These are phyloP conservation scores for Lottia gigantea DNA, from an alignment of 2,888 invertebrate species.

Conservation along the genomic window DNA sequence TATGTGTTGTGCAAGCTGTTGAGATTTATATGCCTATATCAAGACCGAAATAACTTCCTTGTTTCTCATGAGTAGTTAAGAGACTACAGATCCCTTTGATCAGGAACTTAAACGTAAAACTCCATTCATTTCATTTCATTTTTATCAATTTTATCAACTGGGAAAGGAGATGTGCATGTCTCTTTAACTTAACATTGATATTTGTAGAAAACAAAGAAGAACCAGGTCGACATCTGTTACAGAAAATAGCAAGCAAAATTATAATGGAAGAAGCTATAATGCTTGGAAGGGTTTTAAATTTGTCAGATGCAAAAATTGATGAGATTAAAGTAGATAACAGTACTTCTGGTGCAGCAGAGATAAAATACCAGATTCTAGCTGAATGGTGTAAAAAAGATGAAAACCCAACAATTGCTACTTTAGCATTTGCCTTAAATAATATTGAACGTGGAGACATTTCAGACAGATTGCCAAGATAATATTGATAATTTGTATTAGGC, in stretches of 20 bases:
- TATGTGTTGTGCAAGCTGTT: no score
- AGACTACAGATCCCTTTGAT: no score
- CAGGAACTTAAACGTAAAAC: no score
- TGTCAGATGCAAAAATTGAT: slow-evolving; percentile 17
- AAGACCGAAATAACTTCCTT: no score
- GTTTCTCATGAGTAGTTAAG: no score
- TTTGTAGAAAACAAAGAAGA: no score
- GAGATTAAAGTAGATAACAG: slow-evolving; percentile 11
- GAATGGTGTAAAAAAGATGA: slow-evolving; percentile 15
- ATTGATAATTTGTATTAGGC: no score
- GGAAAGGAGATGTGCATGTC: no score
- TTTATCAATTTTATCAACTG: no score
- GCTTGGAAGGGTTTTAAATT: slow-evolving; percentile 10
- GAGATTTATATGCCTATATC: no score
- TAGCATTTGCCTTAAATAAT: slow-evolving; percentile 11
- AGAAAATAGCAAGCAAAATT: neutral
- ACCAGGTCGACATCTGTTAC: neutral
- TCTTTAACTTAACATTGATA: no score
- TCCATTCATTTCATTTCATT: no score
- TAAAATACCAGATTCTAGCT: slow-evolving; percentile 16
- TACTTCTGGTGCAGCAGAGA: slow-evolving; percentile 13
- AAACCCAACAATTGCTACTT: neutral
- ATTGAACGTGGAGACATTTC: slow-evolving; percentile 16
- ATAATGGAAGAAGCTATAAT: neutral
- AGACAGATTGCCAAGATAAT: slow-evolving; percentile 9